A percentile compares a stretch with the other conserved stretches of the same genome.
These are phyloP conservation scores for Tiliacea aurago DNA, from an alignment of 2,888 invertebrate genomes.

Conservation along the genomic window DNA sequence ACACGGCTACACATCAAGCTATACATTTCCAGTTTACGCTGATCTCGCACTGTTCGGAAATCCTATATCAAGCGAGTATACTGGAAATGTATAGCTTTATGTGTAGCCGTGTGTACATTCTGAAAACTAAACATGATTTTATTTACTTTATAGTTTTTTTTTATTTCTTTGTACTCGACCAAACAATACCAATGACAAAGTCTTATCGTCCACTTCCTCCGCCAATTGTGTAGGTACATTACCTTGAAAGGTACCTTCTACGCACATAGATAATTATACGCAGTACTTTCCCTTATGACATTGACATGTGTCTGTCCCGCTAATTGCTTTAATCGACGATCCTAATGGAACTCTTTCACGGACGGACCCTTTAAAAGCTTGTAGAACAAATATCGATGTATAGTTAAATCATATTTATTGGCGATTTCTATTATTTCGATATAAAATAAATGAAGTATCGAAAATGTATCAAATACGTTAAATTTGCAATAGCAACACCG, in stretches of 20 bases:
- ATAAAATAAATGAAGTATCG: too few species aligned
- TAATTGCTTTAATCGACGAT: slow-evolving; percentile 70
- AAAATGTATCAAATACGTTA: too few species aligned
- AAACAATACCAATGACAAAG: slow-evolving; percentile 14
- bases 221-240: slow-evolving; percentile 34
- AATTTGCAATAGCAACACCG: too few species aligned
- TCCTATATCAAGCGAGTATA: too few species aligned
- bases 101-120: too few species aligned
- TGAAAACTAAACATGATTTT: background rate
- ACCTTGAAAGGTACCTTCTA: slow-evolving; percentile 31
- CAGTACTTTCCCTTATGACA: slow-evolving; percentile 60
- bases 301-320: slow-evolving; percentile 67
- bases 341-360: slow-evolving; percentile 69
- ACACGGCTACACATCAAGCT: too few species aligned
- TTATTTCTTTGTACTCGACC: background rate
- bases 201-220: slow-evolving; percentile 40
- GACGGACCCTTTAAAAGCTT: slow-evolving; percentile 9
- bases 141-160: background rate
- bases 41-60: too few species aligned
- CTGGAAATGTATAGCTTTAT: too few species aligned
- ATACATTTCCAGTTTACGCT: too few species aligned
- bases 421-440: too few species aligned
- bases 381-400: too few species aligned
- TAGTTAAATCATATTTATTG: too few species aligned
- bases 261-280: slow-evolving; percentile 39